Conservation (phyloP, 2,113 vertebrate genomes). For the Laterallus jamaicensis region DNA sequence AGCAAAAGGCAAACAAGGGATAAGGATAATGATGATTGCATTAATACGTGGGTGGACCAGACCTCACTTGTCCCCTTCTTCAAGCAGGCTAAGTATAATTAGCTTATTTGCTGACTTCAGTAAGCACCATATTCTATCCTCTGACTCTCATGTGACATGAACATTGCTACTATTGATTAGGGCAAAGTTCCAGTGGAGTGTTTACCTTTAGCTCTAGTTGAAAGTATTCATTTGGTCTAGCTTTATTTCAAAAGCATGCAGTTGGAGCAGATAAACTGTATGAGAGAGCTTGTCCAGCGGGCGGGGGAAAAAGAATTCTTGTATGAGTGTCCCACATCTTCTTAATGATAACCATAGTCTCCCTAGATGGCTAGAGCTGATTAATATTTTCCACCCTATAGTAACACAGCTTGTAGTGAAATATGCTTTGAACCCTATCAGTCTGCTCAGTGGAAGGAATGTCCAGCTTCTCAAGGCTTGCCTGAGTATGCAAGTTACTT, state of each 20-base stretch:
- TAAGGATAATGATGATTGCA: constrained; percentile 22
- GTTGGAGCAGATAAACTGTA: background rate
- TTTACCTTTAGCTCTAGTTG: constrained; percentile 60
- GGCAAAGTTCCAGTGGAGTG: constrained; percentile 79
- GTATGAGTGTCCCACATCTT: background rate
- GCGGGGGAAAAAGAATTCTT: constrained; percentile 31
- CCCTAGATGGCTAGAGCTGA: constrained; percentile 10
- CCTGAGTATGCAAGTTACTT: background rate
- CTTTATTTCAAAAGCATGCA: constrained; percentile 35
- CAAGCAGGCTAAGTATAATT: constrained; percentile 43
- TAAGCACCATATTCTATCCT: constrained; percentile 52
- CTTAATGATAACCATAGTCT: constrained; percentile 40
- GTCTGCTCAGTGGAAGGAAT: constrained; percentile 25
- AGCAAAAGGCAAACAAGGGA: constrained; percentile 27
- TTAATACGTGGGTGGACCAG: constrained; percentile 18
- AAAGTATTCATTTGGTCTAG: constrained; percentile 53
- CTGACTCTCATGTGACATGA: constrained; percentile 69
- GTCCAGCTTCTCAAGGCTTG: constrained; percentile 33
- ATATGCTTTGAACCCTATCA: constrained; percentile 39
- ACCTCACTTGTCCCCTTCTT: constrained; percentile 35
- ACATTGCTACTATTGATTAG: constrained; percentile 82
- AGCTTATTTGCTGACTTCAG: constrained; percentile 54
- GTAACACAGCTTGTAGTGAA: constrained; percentile 8
- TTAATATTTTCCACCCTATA: constrained; percentile 26
- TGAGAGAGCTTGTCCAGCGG: background rate